phyloP scores from a whole-genome alignment of 2,113 vertebrate species.

The Cephalopterus ornatus region DNA sequence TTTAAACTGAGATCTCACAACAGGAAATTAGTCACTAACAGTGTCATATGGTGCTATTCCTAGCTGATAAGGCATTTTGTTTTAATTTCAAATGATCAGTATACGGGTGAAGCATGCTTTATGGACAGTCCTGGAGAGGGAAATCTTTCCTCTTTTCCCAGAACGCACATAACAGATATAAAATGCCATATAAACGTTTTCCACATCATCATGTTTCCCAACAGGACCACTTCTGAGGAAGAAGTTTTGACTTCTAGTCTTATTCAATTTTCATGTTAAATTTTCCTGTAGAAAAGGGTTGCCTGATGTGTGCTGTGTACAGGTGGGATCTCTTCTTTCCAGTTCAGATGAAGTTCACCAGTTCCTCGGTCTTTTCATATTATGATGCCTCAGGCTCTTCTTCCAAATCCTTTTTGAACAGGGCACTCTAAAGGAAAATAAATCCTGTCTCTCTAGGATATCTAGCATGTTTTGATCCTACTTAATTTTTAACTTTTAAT shows the following conservation, averaged over 20 bases:
- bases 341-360: background rate
- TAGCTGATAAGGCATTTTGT: conserved; percentile 30
- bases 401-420: background rate
- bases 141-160: background rate
- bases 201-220: conserved; percentile 1
- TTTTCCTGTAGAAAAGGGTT: background rate
- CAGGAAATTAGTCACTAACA: conserved; percentile 15
- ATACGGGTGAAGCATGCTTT: conserved; percentile 21
- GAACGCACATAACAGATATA: background rate
- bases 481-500: background rate
- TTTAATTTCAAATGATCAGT: conserved; percentile 2
- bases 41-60: background rate
- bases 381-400: background rate
- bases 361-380: background rate
- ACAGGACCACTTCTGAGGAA: background rate
- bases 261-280: background rate
- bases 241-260: background rate
- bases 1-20: conserved; percentile 54
- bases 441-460: background rate
- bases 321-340: background rate
- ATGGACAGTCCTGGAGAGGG: background rate
- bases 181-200: conserved; percentile 2
- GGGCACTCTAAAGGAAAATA: background rate
- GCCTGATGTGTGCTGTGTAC: background rate
- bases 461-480: background rate